A percentile compares a stretch with the other conserved stretches of the same genome.
These are phyloP conservation scores for Megaceryle torquata DNA, from an alignment of 2,113 vertebrate genomes.

Conservation along the genomic window DNA sequence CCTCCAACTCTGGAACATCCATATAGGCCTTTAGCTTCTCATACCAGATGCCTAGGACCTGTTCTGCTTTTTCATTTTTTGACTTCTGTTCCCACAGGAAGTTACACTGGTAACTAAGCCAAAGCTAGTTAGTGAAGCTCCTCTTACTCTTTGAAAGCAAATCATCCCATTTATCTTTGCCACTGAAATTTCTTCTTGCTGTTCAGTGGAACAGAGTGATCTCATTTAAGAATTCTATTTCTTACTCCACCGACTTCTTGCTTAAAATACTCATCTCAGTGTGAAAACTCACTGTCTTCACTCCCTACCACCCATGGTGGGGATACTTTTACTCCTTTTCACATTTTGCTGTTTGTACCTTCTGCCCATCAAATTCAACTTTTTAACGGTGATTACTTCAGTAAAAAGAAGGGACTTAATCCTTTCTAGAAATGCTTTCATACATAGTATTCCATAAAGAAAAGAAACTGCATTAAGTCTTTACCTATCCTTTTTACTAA, in stretches of 20 bases:
- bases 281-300: conserved; percentile 56
- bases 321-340: conserved; percentile 38
- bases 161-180: background rate
- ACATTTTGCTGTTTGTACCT: conserved; percentile 31
- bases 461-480: background rate
- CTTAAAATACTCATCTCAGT: conserved; percentile 62
- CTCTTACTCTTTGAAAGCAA: background rate
- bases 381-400: background rate
- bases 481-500: background rate
- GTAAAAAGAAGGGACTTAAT: background rate
- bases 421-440: background rate
- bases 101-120: background rate
- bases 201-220: conserved; percentile 48
- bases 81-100: background rate
- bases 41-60: background rate
- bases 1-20: background rate
- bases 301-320: background rate
- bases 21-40: background rate
- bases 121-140: background rate
- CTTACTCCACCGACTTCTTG: conserved; percentile 65
- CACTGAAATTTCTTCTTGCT: conserved; percentile 26
- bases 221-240: conserved; percentile 66
- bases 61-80: background rate
- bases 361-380: conserved; percentile 21
- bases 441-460: background rate